Base-by-base conservation (phyloP, 2,113 vertebrate genomes). In the Lamprologus callipterus region DNA sequence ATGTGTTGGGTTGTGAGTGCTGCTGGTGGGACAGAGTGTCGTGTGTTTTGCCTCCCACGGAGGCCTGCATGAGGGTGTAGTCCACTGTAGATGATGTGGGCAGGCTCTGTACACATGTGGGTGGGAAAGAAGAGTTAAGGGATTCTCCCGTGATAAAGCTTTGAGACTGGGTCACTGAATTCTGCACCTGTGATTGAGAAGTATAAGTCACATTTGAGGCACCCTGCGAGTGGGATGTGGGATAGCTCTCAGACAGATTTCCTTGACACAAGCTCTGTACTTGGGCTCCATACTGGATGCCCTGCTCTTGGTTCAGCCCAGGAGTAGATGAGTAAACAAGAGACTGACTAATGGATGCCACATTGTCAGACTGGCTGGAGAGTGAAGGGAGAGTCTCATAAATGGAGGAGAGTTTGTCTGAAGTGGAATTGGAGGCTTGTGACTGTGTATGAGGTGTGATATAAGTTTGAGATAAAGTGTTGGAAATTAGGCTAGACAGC, bases 201-300 rank as follows among this genome's bases (percentile, higher is more conserved):
- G 98, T 97, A 94, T 97, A 99, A 92, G 94, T 97, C 95, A 97
- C 97, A 92, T 97, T 96, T 92, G 98, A 96, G 94, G 98, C 94
- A 95, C 96, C 97, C 97, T 98, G 98, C 97, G 98, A 97, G 82
- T 97, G 98, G 94, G 96, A 96, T 84, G 98, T 97, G 92, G 97
- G 96, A 83, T 97, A 99, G 93, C 94, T 98, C 89, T 98, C 98
- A 87, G 98, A 96, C 26, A 97, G 96, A 95, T 94, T 98, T 86
- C 96, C 97, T 85, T 97, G 97, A 96, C 97, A 97, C 57, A 98
- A 95, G 92, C 96, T 97, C 94, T 98, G 97, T 23, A 97, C 96
- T 91, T 97, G 98, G 93, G 96, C 94, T 93, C 97, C 96, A 83
- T 98, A 99, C 89, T 96, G 93, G 37, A 90, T 88, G 58, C 88